These are phyloP conservation scores for Proisotoma minuta DNA, from an alignment of 2,888 invertebrate species.

Conservation along the genomic window DNA sequence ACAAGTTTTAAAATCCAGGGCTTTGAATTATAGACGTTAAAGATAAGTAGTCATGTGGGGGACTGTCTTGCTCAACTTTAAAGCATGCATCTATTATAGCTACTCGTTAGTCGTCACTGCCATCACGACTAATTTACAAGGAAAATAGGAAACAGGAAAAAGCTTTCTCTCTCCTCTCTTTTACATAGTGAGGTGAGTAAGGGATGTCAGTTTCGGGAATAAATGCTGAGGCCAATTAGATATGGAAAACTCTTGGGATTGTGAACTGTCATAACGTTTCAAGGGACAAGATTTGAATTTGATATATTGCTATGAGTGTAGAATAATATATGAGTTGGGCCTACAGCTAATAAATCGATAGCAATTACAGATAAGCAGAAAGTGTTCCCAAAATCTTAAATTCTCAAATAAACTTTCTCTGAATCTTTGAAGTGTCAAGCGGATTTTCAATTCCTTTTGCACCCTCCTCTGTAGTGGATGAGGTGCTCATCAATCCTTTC, in stretches of 20 bases:
- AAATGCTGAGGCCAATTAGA: constrained; percentile 8
- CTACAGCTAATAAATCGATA: constrained; percentile 16
- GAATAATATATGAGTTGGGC: constrained; percentile 8
- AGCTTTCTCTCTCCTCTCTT: constrained; percentile 1
- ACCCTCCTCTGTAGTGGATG: too few species aligned
- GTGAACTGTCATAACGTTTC: constrained; percentile 13
- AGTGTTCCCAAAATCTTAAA: not conserved
- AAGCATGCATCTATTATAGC: too few species aligned
- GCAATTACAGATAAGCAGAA: constrained; percentile 14
- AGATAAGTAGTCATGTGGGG: too few species aligned
- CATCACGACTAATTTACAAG: not conserved
- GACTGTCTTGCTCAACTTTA: too few species aligned
- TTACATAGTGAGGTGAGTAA: not conserved
- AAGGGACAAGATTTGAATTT: constrained; percentile 1
- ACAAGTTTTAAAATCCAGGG: too few species aligned
- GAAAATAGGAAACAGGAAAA: not conserved
- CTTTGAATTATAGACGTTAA: too few species aligned
- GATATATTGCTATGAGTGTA: too few species aligned
- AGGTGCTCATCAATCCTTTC: not conserved
- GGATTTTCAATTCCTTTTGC: not conserved
- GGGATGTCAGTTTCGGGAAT: not conserved
- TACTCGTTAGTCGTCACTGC: too few species aligned
- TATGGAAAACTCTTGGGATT: constrained; percentile 16
- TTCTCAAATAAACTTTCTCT: constrained; percentile 4
- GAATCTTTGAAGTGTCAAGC: too few species aligned